Conservation (phyloP, 2,113 vertebrate genomes). For the Orycteropus afer region DNA sequence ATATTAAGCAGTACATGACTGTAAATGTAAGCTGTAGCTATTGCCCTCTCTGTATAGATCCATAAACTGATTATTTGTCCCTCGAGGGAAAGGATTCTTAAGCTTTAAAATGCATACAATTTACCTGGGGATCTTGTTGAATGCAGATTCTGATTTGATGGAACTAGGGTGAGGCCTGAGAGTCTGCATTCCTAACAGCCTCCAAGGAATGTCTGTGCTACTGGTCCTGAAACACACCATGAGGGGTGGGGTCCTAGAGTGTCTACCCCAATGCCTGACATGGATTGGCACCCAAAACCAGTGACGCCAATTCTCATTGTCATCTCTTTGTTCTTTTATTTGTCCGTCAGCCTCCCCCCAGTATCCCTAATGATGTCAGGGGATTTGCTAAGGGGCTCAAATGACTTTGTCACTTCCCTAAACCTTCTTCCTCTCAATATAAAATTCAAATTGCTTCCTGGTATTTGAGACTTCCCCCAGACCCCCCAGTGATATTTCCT, state of each 20-base stretch:
- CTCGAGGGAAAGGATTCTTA: not conserved
- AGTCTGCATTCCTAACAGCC: conserved; percentile 1
- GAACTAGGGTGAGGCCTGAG: not conserved
- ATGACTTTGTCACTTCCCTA: not conserved
- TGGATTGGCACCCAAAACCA: not conserved
- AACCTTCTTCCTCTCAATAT: not conserved
- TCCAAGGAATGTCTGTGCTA: not conserved
- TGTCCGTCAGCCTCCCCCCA: not conserved
- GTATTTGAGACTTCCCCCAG: not conserved
- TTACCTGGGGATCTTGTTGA: not conserved
- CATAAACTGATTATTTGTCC: not conserved
- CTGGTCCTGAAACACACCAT: not conserved
- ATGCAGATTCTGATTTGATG: not conserved
- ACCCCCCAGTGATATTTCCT: not conserved
- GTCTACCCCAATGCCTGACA: not conserved
- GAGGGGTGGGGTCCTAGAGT: not conserved
- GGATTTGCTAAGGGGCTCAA: not conserved
- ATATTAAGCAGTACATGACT: not conserved
- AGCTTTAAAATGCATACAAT: not conserved
- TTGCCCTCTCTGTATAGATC: not conserved
- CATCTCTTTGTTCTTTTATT: not conserved
- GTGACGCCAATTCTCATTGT: not conserved
- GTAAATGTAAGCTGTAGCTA: not conserved
- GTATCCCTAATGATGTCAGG: not conserved
- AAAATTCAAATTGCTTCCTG: not conserved